These are phyloP conservation scores for Phodopus roborovskii DNA, from an alignment of 2,113 vertebrate species.

Conservation along the genomic window DNA sequence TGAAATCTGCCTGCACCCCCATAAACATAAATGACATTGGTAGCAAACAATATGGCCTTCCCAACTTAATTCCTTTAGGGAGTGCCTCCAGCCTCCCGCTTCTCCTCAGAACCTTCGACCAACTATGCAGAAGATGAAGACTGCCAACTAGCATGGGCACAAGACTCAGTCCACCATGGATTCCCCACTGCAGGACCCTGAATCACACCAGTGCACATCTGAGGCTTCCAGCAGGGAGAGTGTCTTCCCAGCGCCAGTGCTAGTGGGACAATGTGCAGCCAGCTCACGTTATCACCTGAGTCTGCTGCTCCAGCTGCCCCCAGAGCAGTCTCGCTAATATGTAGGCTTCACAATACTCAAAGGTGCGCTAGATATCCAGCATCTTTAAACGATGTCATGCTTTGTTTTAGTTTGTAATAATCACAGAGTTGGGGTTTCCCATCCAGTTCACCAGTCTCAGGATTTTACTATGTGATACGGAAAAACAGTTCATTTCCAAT, in stretches of 20 bases:
- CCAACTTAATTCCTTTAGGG: neutral
- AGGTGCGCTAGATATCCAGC: neutral
- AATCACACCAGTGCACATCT: rapidly evolving
- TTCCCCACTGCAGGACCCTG: too few species aligned
- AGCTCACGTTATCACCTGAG: too few species aligned
- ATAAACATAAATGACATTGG: neutral
- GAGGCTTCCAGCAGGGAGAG: too few species aligned
- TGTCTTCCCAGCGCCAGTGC: neutral
- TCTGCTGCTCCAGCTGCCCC: neutral
- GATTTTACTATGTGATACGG: neutral
- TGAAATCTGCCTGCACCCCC: neutral
- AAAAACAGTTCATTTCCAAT: neutral
- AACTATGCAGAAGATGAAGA: neutral
- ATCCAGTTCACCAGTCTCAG: neutral
- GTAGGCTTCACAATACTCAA: neutral
- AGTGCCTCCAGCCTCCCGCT: neutral
- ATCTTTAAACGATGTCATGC: neutral
- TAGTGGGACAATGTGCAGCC: rapidly evolving
- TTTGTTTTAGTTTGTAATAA: slow-evolving; percentile 12
- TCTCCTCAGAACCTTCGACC: neutral
- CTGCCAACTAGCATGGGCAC: neutral
- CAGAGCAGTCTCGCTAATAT: neutral
- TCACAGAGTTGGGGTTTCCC: neutral
- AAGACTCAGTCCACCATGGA: neutral
- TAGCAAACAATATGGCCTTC: neutral